phyloP scores from a whole-genome alignment of 2,797 vertebrate genomes.

The Nothura maculosa region DNA sequence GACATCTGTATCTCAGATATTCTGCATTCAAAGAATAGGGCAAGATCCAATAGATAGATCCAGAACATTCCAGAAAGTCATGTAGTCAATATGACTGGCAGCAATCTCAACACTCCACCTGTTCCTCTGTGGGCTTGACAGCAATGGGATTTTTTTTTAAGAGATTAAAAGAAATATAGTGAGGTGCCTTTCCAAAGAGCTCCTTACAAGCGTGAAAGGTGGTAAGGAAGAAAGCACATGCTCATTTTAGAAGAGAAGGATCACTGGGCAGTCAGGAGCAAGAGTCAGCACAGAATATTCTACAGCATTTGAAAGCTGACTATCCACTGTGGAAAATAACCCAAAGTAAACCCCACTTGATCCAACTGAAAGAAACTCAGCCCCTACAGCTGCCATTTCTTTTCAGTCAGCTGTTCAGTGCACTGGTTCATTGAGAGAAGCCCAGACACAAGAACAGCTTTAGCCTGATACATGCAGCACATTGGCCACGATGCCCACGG shows the following conservation, averaged over 20 bases:
- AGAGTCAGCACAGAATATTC: not conserved
- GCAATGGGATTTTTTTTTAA: not conserved
- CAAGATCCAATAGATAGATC: not conserved
- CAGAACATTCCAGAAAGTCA: not conserved
- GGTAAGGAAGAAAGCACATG: not conserved
- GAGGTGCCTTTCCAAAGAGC: not conserved
- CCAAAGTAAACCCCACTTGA: not conserved
- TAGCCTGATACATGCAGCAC: accelerated
- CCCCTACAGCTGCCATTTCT: not conserved
- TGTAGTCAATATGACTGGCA: not conserved
- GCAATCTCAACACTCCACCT: not conserved
- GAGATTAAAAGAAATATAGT: not conserved
- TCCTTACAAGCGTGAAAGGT: not conserved
- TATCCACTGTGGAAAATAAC: not conserved
- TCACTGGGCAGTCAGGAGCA: not conserved
- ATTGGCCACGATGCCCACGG: accelerated
- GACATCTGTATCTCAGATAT: not conserved
- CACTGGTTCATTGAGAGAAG: not conserved
- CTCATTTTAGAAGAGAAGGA: not conserved
- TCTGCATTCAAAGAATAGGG: not conserved
- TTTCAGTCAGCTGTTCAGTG: not conserved
- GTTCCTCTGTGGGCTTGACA: not conserved
- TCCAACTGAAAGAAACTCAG: not conserved
- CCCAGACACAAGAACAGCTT: not conserved
- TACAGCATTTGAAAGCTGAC: not conserved